Evolutionary conservation across 2,888 invertebrate species (phyloP).

Genomic region (Nomada ferruginata): DNA sequence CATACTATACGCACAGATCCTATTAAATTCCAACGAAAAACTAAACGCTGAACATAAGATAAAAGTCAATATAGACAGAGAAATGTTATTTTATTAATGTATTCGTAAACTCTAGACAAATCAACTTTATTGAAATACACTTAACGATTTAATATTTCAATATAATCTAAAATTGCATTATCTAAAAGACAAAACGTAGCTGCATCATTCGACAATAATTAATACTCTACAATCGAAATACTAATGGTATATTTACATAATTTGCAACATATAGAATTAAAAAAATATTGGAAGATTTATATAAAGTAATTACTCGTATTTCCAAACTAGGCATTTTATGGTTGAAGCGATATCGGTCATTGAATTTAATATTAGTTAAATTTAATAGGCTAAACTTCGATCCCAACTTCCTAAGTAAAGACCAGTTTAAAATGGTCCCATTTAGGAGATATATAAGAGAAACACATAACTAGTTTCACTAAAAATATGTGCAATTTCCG

Average conservation of each 20-base stretch:
- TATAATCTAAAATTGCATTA: background rate
- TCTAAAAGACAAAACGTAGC: background rate
- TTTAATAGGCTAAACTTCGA: background rate
- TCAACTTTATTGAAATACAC: background rate
- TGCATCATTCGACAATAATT: background rate
- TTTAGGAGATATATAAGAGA: conserved; percentile 2
- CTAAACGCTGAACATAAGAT: no score
- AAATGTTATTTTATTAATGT: background rate
- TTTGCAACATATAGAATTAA: background rate
- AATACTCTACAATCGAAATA: background rate
- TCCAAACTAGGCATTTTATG: background rate
- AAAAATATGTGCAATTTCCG: conserved; percentile 10
- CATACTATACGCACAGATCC: no score
- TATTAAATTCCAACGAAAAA: no score
- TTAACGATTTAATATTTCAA: background rate
- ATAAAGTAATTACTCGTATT: background rate
- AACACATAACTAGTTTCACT: conserved; percentile 1
- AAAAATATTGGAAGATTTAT: background rate
- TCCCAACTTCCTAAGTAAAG: conserved; percentile 2
- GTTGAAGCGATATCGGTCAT: background rate
- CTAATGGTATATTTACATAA: background rate
- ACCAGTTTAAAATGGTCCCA: conserved; percentile 39
- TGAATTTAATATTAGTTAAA: background rate
- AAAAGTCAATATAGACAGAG: no score
- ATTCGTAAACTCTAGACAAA: background rate